Evolutionary conservation across 2,797 vertebrate genomes (phyloP).

Genomic region (Delichon dasypus): DNA sequence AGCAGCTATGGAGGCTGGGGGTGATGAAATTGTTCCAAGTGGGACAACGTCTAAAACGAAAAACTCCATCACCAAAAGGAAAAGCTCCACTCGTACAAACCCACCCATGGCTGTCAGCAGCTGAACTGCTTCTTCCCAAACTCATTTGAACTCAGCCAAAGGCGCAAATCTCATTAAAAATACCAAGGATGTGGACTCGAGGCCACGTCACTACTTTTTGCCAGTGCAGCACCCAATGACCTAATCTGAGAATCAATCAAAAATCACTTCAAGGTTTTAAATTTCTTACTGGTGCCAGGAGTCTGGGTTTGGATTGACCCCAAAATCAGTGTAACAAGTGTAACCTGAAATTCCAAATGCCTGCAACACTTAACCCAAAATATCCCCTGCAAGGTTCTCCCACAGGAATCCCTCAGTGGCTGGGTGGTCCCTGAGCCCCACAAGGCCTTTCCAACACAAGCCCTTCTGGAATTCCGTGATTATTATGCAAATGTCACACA

Average conservation of each 20-base stretch:
- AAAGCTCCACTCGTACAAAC: not conserved
- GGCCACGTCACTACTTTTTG: not conserved
- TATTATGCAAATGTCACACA: rapidly evolving
- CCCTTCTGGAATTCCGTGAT: not conserved
- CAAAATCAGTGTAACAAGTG: not conserved
- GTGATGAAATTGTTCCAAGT: not conserved
- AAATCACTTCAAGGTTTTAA: not conserved
- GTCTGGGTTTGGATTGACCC: not conserved
- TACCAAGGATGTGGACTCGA: not conserved
- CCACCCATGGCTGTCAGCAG: not conserved
- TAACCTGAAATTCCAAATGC: not conserved
- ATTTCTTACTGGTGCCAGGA: not conserved
- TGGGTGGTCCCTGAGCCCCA: not conserved
- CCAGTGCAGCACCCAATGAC: not conserved
- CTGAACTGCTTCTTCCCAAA: not conserved
- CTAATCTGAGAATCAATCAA: not conserved
- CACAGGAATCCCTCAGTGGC: not conserved
- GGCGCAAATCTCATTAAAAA: not conserved
- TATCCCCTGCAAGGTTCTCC: not conserved
- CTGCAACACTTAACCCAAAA: not conserved
- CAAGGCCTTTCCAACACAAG: not conserved
- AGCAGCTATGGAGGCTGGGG: not conserved
- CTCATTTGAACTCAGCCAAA: not conserved
- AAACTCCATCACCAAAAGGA: not conserved
- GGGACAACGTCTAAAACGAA: not conserved